Conservation (phyloP, 2,888 invertebrate species). For the Junonia oenone region DNA sequence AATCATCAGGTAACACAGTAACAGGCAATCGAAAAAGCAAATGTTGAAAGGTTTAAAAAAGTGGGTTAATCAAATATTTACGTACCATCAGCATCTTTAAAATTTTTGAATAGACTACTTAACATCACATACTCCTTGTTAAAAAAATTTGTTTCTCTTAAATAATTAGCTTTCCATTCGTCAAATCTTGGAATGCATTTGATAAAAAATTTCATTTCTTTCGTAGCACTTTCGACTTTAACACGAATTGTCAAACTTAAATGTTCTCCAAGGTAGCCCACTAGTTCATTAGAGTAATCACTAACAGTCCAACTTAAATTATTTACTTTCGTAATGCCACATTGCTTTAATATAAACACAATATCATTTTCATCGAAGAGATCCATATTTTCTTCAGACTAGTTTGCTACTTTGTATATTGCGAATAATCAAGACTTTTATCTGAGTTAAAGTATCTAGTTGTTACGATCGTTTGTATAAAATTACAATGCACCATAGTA, state of each 20-base stretch:
- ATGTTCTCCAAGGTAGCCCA: conserved; percentile 65
- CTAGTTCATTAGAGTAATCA: conserved; percentile 47
- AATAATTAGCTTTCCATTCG: conserved; percentile 60
- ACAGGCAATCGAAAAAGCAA: background rate
- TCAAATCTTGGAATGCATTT: conserved; percentile 79
- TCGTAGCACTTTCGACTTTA: conserved; percentile 31
- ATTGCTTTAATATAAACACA: conserved; percentile 39
- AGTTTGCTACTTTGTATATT: background rate
- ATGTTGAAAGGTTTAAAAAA: background rate
- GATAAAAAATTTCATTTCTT: conserved; percentile 70
- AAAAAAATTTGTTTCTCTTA: conserved; percentile 52
- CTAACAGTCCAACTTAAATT: conserved; percentile 42
- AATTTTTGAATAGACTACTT: conserved; percentile 48
- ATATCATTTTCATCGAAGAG: conserved; percentile 46
- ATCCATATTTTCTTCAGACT: conserved; percentile 40
- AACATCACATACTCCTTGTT: conserved; percentile 58
- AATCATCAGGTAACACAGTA: background rate
- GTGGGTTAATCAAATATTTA: background rate
- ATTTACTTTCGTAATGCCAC: conserved; percentile 35
- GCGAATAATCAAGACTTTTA: background rate
- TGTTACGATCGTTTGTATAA: background rate
- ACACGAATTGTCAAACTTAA: conserved; percentile 46
- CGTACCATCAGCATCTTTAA: conserved; percentile 46
- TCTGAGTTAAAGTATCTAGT: background rate
- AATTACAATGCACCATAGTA: background rate